Evolutionary conservation across 2,888 invertebrate species (phyloP).

Genomic region (Tetropium fuscum): DNA sequence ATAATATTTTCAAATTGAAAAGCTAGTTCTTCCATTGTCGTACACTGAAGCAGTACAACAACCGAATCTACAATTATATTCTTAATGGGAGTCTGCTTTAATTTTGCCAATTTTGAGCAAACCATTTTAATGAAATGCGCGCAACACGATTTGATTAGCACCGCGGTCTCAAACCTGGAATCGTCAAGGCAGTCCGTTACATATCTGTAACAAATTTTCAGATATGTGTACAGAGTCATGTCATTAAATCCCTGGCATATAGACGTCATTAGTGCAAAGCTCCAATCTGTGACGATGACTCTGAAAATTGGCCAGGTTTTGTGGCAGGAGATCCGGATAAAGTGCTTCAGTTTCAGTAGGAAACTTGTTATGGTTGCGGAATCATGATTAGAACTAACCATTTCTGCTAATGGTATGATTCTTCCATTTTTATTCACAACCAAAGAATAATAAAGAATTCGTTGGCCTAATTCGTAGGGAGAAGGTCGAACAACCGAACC

Average conservation of each 20-base stretch:
- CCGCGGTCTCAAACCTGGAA: background rate
- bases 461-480: background rate
- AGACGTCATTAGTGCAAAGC: conserved; percentile 1
- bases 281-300: conserved; percentile 5
- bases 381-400: conserved; percentile 9
- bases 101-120: background rate
- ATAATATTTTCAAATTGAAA: conserved; percentile 3
- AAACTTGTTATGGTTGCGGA: conserved; percentile 1
- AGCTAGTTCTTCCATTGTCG: conserved; percentile 1
- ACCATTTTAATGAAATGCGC: conserved; percentile 17
- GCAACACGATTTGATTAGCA: conserved; percentile 2
- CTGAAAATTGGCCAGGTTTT: conserved; percentile 13
- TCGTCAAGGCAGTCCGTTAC: background rate
- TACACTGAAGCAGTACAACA: background rate
- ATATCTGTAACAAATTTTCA: background rate
- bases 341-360: background rate
- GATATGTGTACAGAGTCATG: conserved; percentile 7
- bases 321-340: background rate
- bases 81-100: background rate
- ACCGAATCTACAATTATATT: conserved; percentile 4
- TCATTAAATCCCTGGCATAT: conserved; percentile 10
- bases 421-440: background rate
- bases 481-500: conserved; percentile 8
- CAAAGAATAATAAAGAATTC: background rate
- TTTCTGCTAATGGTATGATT: conserved; percentile 1